Conservation (phyloP, 64 coral and sea anemone species). For the Montipora cactus region DNA sequence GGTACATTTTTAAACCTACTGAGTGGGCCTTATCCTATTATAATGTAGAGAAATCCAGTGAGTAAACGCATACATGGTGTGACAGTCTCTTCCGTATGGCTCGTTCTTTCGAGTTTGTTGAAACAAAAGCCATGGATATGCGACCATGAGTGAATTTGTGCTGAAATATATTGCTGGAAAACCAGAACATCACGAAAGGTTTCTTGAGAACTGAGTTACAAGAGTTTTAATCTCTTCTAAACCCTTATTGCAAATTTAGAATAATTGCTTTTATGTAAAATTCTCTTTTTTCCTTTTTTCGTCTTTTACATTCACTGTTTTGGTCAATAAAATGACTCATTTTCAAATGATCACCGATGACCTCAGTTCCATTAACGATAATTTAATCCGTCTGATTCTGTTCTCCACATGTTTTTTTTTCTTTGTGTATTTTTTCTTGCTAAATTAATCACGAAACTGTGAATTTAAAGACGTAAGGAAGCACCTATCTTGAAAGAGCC, state of each 20-base stretch:
- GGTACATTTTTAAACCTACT: too few relatives aligned
- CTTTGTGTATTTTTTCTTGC: background rate
- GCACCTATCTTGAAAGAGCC: background rate
- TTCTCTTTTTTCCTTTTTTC: too few relatives aligned
- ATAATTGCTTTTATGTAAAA: background rate
- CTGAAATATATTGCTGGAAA: conserved; percentile 14
- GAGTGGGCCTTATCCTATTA: background rate
- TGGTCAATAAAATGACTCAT: background rate
- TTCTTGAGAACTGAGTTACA: background rate
- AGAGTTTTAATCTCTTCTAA: background rate
- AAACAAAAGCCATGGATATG: conserved; percentile 23
- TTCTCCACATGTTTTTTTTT: background rate
- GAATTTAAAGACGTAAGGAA: background rate
- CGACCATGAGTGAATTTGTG: conserved; percentile 12
- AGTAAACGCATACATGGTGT: background rate
- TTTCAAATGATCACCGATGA: background rate
- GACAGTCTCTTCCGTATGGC: background rate
- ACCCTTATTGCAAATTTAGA: background rate
- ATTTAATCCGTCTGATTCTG: background rate
- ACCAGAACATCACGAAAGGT: conserved; percentile 19
- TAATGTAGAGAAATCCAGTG: background rate
- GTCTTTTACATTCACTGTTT: background rate
- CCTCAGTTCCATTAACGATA: background rate
- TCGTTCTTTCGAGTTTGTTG: background rate
- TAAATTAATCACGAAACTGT: background rate